Evolutionary conservation across 2,797 vertebrate species (phyloP).

Genomic region (Alectoris magna): DNA sequence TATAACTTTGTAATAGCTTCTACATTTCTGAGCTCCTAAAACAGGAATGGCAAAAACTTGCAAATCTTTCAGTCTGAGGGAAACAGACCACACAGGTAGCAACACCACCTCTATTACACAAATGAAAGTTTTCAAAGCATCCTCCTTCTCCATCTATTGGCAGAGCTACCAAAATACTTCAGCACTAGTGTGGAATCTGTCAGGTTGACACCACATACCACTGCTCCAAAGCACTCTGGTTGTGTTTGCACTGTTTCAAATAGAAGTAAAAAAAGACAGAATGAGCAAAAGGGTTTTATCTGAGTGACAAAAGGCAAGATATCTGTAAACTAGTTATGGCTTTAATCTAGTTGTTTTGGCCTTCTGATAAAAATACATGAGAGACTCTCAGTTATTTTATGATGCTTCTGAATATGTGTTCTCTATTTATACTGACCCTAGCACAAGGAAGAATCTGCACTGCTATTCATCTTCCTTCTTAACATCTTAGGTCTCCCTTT

Average conservation of each 20-base stretch:
- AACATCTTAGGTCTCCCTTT: background rate
- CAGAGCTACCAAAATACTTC: conserved; percentile 54
- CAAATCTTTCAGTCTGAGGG: background rate
- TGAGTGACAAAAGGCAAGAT: background rate
- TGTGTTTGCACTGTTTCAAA: conserved; percentile 19
- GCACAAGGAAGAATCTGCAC: background rate
- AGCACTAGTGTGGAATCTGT: conserved; percentile 32
- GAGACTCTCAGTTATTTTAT: background rate
- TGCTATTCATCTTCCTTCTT: background rate
- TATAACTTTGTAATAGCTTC: background rate
- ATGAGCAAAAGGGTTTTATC: background rate
- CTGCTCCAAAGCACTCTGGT: background rate
- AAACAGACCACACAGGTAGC: conserved; percentile 61
- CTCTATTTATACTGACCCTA: background rate
- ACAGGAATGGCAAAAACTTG: background rate
- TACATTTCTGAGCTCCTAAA: background rate
- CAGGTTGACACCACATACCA: conserved; percentile 57
- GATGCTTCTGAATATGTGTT: background rate
- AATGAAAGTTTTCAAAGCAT: conserved; percentile 32
- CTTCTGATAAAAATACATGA: background rate
- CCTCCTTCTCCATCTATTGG: conserved; percentile 49
- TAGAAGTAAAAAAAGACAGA: background rate
- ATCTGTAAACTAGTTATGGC: background rate
- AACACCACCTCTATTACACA: background rate
- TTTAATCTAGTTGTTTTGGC: background rate